Evolutionary conservation across 2,797 vertebrate genomes (phyloP).

Genomic region (Melanotaenia boesemani): DNA sequence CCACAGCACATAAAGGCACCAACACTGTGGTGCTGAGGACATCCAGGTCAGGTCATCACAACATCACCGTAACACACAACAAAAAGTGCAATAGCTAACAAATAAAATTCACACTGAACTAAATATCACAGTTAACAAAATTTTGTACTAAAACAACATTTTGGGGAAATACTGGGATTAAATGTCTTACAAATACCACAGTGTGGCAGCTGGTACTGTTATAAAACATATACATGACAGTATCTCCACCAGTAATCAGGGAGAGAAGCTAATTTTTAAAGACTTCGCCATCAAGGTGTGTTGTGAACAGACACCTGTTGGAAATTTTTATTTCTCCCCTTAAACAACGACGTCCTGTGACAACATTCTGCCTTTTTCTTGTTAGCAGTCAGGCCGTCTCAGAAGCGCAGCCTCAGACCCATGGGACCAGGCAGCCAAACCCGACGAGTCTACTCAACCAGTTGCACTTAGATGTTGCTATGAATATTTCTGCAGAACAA

Average conservation of each 20-base stretch:
- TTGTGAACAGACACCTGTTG: constrained; percentile 40
- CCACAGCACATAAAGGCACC: constrained; percentile 46
- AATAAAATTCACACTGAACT: constrained; percentile 9
- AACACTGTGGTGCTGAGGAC: neutral
- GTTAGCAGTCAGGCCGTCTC: constrained; percentile 16
- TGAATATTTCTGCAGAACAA: neutral
- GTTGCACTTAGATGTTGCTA: neutral
- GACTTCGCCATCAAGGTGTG: constrained; percentile 3
- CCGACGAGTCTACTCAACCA: no score
- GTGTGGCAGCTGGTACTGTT: neutral
- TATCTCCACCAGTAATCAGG: neutral
- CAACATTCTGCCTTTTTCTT: constrained; percentile 39
- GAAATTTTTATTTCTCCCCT: constrained; percentile 45
- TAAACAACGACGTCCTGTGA: constrained; percentile 76
- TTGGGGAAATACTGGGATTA: neutral
- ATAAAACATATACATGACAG: neutral
- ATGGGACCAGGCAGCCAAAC: constrained; percentile 11
- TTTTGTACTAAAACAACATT: neutral
- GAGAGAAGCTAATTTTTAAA: constrained; percentile 1
- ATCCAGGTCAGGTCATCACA: constrained; percentile 14
- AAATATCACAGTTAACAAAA: neutral
- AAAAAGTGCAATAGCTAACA: neutral
- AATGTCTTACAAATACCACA: constrained; percentile 2
- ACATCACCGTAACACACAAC: neutral
- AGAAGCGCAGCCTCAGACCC: constrained; percentile 13